Evolutionary conservation across 2,888 invertebrate species (phyloP).

Genomic region (Eudiplozoon nipponicum): DNA sequence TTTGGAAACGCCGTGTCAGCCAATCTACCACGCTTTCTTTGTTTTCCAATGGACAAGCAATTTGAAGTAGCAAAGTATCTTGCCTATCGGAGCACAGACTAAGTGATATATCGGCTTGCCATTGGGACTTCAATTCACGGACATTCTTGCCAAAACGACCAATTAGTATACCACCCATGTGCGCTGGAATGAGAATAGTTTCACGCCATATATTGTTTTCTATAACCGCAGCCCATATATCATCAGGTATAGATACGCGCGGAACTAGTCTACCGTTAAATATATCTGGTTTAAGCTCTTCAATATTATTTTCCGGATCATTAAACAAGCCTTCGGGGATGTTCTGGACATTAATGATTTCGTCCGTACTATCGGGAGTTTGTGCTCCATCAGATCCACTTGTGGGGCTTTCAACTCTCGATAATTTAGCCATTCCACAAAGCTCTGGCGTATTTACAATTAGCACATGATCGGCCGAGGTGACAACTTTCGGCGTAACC

Average conservation of each 20-base stretch:
- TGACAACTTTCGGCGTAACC: no score
- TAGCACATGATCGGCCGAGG: no score
- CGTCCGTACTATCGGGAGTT: no score
- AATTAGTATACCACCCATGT: constrained; percentile 2
- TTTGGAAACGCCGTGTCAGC: neutral
- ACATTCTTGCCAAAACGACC: constrained; percentile 5
- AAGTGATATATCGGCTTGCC: neutral
- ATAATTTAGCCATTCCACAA: no score
- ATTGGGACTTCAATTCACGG: neutral
- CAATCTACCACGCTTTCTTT: neutral
- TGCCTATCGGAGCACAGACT: neutral
- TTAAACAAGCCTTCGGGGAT: neutral
- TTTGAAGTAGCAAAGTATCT: neutral
- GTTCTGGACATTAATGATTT: no score
- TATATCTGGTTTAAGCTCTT: neutral
- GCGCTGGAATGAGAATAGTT: neutral
- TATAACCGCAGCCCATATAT: neutral
- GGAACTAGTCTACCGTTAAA: neutral
- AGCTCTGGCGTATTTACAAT: no score
- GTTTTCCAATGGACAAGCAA: neutral
- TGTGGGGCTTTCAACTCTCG: no score
- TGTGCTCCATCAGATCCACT: no score
- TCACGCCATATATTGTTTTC: neutral
- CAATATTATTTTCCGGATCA: constrained; percentile 1
- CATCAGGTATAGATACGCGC: neutral